Evolutionary conservation across 2,113 vertebrate species (phyloP), one percentile per base, ranked within the genome.

Genomic region (Taxidea taxus): DNA sequence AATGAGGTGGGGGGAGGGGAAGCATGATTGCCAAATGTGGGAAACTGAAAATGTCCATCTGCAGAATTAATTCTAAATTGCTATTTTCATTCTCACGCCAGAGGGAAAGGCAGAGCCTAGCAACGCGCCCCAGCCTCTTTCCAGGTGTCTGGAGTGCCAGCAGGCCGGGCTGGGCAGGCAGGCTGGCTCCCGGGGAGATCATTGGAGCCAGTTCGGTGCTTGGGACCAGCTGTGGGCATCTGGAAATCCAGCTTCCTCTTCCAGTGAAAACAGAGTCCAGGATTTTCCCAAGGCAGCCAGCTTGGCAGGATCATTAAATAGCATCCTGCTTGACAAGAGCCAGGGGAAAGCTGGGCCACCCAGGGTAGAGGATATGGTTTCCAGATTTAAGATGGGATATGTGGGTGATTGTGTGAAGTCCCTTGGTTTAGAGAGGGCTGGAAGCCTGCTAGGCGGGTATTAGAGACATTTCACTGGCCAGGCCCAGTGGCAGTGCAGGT

Each of bases 201-300:
- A 23, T 23, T 16, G 31, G 78, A 78, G 90, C 60, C 87, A 49
- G 83, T 42, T 75, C 49, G 49, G 47, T 13, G 84, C 80, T 37
- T 42, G 87, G 88, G 12, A 0, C 94, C 97, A 97, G 97, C 92
- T 98, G 94, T 82, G 81, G 68, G 56, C 96, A 97, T 96, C 96
- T 97, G 96, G 95, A 97, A 87, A 75, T 25, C 44, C 80, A 96
- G 87, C 60, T 94, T 97, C 88, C 90, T 90, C 75, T 78, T 87
- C 60, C 3, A 11, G 90, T 58, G 34, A 68, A 82, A 64, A 72
- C 27, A 58, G 83, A 88, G 75, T n/a, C 94, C 64, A 85, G 91
- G 90, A 39, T 94, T 90, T 97, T 92, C 88, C 87, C 85, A 95
- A 93, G 91, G 77, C 75, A 72, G 51, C 39, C 49, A 58, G 62